Conservation (phyloP, 2,113 vertebrate genomes). For the Petrocephalus microphthalmus region DNA sequence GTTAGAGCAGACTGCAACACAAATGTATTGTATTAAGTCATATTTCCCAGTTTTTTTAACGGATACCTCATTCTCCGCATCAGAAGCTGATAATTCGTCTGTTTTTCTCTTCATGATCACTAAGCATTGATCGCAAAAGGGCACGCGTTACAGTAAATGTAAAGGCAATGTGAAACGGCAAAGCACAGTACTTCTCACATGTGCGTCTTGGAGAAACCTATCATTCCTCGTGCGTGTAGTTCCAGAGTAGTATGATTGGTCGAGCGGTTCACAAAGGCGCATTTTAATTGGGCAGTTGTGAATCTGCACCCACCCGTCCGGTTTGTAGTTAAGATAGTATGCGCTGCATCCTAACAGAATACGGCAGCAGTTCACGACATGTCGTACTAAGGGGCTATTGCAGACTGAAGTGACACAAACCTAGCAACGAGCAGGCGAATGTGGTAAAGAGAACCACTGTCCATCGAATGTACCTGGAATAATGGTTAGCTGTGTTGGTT, state of each 20-base stretch:
- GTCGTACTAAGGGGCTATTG: background rate
- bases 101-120: slow-evolving; percentile 19
- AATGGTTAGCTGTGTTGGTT: background rate
- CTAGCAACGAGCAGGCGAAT: background rate
- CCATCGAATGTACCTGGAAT: background rate
- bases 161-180: background rate
- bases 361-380: background rate
- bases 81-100: background rate
- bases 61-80: slow-evolving; percentile 1
- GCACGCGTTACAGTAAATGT: background rate
- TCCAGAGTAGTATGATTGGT: slow-evolving; percentile 12
- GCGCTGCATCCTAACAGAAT: background rate
- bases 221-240: background rate
- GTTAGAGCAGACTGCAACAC: background rate
- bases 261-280: background rate
- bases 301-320: background rate
- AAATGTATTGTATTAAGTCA: background rate
- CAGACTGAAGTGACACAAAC: background rate
- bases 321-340: background rate
- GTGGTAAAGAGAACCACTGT: background rate
- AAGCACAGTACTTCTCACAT: background rate
- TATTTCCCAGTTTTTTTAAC: background rate
- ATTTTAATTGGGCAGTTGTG: background rate
- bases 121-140: background rate
- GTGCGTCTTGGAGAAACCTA: background rate